Base-by-base conservation (phyloP, 2,888 invertebrate genomes). In the Eretmocerus hayati region DNA sequence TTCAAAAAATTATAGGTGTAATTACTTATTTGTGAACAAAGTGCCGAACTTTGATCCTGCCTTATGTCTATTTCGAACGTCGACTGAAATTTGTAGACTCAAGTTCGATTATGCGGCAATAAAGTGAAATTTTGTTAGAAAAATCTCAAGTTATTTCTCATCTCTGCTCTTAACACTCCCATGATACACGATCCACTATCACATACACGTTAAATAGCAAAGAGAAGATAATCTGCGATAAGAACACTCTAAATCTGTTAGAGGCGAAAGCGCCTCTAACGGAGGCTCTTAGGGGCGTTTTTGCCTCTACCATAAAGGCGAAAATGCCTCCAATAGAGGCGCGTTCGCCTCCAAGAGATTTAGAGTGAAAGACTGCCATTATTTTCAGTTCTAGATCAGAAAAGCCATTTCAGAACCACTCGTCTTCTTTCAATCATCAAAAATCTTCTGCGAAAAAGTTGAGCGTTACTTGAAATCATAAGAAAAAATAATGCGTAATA, bases 321-420 rank as follows among this genome's bases (percentile, higher is more conserved):
- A n/a, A n/a, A n/a, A n/a, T n/a, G n/a, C n/a, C n/a, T n/a, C n/a
- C n/a, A n/a, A n/a, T n/a, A n/a, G n/a, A n/a, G n/a, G n/a, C n/a
- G n/a, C n/a, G n/a, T n/a, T n/a, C n/a, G n/a, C n/a, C n/a, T n/a
- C n/a, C n/a, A n/a, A n/a, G n/a, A n/a, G n/a, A n/a, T n/a, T n/a
- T n/a, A n/a, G n/a, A n/a, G n/a, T n/a, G n/a, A n/a, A n/a, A n/a
- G n/a, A n/a, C n/a, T n/a, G 52, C 42, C 46, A 51, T 48, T 48
- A 30, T 56, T 49, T 46, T 46, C 45, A 54, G 44, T 33, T 20
- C 8, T 19, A 13, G 19, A 33, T 44, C 50, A 50, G 52, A 57
- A 58, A 58, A 62, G 62, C 62, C 62, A 63, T 63, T 62, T 61
- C 63, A 62, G 62, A 63, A 59, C 60, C 48, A 44, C 22, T 32